Conservation (phyloP, 2,113 vertebrate species). For the Otis tarda region DNA sequence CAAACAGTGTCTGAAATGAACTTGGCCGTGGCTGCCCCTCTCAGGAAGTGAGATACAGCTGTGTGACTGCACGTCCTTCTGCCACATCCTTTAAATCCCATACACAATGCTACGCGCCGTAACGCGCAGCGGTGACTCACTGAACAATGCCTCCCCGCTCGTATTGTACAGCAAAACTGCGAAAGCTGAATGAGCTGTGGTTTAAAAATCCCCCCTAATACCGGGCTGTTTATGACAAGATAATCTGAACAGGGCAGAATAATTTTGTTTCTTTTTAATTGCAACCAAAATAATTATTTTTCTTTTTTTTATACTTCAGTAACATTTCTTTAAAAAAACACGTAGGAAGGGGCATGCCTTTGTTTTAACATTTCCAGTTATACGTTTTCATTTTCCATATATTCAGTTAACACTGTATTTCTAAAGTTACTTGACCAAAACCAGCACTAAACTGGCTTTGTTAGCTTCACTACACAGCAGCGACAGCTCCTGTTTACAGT, state of each 20-base stretch:
- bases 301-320: not conserved
- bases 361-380: not conserved
- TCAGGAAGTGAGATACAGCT: not conserved
- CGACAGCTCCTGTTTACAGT: fast-evolving
- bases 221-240: not conserved
- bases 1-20: not conserved
- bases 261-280: not conserved
- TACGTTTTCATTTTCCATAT: fast-evolving
- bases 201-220: not conserved
- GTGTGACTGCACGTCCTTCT: not conserved
- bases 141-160: not conserved
- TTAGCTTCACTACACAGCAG: too few relatives aligned
- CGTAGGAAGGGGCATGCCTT: fast-evolving
- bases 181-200: not conserved
- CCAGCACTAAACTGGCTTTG: not conserved
- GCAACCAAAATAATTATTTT: not conserved
- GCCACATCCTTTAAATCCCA: not conserved
- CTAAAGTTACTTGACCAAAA: not conserved
- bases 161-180: not conserved
- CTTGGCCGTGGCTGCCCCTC: not conserved
- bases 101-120: fast-evolving
- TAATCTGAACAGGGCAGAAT: not conserved
- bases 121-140: not conserved
- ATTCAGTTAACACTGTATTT: not conserved
- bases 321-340: not conserved